Base-by-base conservation (phyloP, 2,113 vertebrate species). In the Morphnarchus princeps region DNA sequence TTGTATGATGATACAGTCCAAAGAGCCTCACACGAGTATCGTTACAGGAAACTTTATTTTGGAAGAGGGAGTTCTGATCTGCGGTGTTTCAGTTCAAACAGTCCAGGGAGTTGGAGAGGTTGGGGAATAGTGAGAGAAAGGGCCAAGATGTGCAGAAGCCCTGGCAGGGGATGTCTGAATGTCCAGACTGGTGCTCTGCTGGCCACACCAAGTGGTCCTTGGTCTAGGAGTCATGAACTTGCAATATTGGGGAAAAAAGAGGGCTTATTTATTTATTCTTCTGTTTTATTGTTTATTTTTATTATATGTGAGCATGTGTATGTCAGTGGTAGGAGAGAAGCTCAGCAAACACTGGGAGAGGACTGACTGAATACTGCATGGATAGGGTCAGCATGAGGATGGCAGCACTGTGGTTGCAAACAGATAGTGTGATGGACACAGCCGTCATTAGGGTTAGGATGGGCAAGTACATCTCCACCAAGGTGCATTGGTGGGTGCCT, bases 361-460 rank as follows among this genome's bases (percentile, higher is more conserved):
- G 38, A 40, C 25, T 34, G 43, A 14, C 18, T 21, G 43, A 36
- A 11, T 6, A 7, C 43, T 40, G 36, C n/a, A 7, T 36, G 32
- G 66, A 8, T 26, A 26, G 67, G 43, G 38, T 29, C 18, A 38
- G 28, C 1, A 1, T 50, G 43, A 79, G 58, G 21, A 22, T n/a
- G 54, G 42, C 57, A 78, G 67, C 34, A 5, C 20, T 80, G 2
- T 21, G 34, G 38, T n/a, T 73, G 52, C 29, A 67, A 26, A 54
- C 5, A 2, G 59, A 15, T 17, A 12, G 26, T 6, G 32, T n/a
- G 52, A 59, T 22, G 34, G 36, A 66, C 7, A 20, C 32, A 34
- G 42, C 22, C 1, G 1, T 42, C 2, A 0, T 24, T 24, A 47
- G 67, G 21, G 25, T 38, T 71, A 42, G 52, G 62, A 36, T 2